A percentile compares a stretch with the other conserved stretches of the same genome.
Evolutionary conservation across 1,140 invertebrate species (phyloP).

Genomic region (Apolygus lucorum): DNA sequence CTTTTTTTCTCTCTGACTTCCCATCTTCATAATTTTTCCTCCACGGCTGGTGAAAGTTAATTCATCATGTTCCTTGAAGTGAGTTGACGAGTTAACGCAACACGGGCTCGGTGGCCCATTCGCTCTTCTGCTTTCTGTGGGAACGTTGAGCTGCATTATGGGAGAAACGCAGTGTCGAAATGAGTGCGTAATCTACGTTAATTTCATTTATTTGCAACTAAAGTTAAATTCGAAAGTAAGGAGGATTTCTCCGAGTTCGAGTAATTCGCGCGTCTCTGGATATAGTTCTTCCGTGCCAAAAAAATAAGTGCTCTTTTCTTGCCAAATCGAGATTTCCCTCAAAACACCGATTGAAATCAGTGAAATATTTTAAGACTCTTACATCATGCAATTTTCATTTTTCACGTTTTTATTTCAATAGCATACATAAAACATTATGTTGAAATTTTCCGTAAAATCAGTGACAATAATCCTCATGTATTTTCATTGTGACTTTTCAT

Average conservation of each 20-base stretch:
- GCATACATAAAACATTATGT: too few relatives aligned
- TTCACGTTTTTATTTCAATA: too few relatives aligned
- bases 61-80: background rate
- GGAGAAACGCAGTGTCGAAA: conserved; percentile 7
- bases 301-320: background rate
- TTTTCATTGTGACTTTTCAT: too few relatives aligned
- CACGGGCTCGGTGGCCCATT: background rate
- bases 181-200: background rate
- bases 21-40: background rate
- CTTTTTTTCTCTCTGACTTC: background rate
- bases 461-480: too few relatives aligned
- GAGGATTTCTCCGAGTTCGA: too few relatives aligned
- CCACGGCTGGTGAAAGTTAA: conserved; percentile 10
- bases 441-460: too few relatives aligned
- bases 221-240: too few relatives aligned
- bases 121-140: background rate
- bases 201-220: too few relatives aligned
- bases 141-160: background rate
- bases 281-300: background rate
- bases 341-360: too few relatives aligned
- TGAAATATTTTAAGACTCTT: too few relatives aligned
- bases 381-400: too few relatives aligned
- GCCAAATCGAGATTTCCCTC: background rate
- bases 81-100: conserved; percentile 8
- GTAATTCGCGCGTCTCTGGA: too few relatives aligned